Evolutionary conservation across 2,888 invertebrate genomes (phyloP).

Genomic region (Ptychoptera albimana): DNA sequence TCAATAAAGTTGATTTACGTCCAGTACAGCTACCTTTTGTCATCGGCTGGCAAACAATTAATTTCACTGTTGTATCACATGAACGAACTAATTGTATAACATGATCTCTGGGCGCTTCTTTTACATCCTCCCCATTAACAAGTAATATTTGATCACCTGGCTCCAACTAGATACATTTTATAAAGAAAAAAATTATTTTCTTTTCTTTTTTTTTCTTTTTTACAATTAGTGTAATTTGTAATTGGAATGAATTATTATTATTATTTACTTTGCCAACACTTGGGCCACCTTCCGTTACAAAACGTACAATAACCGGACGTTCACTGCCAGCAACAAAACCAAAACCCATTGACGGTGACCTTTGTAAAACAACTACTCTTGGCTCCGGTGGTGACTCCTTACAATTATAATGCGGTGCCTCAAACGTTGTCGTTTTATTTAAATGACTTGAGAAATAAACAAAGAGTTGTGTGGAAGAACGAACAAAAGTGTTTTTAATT

Average conservation of each 20-base stretch:
- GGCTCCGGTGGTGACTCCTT: constrained; percentile 66
- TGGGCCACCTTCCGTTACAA: constrained; percentile 79
- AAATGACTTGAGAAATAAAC: constrained; percentile 47
- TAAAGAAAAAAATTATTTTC: constrained; percentile 4
- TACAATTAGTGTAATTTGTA: background rate
- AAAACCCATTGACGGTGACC: constrained; percentile 71
- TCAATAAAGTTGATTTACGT: constrained; percentile 67
- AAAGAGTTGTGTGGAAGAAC: too few species aligned
- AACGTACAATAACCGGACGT: constrained; percentile 79
- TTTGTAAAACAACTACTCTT: constrained; percentile 52
- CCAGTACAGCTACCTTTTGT: constrained; percentile 39
- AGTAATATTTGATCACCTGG: constrained; percentile 83
- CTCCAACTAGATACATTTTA: constrained; percentile 40
- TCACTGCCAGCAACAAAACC: constrained; percentile 95
- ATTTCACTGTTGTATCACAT: constrained; percentile 55
- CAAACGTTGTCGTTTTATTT: constrained; percentile 83
- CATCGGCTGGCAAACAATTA: constrained; percentile 73
- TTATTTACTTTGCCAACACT: constrained; percentile 66
- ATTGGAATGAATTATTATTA: too few species aligned
- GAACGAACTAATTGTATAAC: constrained; percentile 78
- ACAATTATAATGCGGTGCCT: constrained; percentile 54
- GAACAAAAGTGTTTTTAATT: background rate
- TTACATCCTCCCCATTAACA: constrained; percentile 84
- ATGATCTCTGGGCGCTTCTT: constrained; percentile 68
- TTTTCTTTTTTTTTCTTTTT: background rate